These are phyloP conservation scores for Corticium candelabrum DNA, from an alignment of 37 sponge, comb jelly and placozoan species.

Conservation along the genomic window DNA sequence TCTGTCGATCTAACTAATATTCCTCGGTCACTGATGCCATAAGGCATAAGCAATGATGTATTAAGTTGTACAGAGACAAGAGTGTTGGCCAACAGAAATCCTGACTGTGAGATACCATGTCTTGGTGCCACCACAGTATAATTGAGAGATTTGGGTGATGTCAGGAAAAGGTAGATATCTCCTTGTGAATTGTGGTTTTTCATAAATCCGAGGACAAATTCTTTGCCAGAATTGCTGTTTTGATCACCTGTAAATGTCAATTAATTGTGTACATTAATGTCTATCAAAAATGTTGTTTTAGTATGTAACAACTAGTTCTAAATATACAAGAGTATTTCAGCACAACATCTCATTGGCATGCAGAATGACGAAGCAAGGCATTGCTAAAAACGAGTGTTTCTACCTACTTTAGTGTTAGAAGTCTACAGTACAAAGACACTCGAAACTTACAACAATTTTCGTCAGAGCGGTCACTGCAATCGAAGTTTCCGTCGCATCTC, in stretches of 20 bases:
- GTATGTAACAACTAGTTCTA: too few relatives aligned
- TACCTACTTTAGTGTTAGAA: too few relatives aligned
- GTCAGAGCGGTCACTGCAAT: too few relatives aligned
- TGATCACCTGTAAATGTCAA: not conserved
- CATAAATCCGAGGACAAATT: not conserved
- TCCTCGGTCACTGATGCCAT: not conserved
- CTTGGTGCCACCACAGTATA: not conserved
- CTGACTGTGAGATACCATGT: not conserved
- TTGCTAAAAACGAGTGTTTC: too few relatives aligned
- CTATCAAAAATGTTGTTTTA: too few relatives aligned
- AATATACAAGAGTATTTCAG: too few relatives aligned
- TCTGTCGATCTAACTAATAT: not conserved
- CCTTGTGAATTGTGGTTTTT: not conserved
- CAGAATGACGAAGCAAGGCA: too few relatives aligned
- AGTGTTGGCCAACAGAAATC: not conserved
- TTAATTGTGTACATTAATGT: too few relatives aligned
- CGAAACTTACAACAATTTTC: too few relatives aligned
- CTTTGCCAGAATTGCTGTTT: not conserved
- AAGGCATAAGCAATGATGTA: not conserved
- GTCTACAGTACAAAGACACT: too few relatives aligned
- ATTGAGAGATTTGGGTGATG: not conserved
- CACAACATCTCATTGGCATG: too few relatives aligned
- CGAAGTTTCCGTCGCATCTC: too few relatives aligned
- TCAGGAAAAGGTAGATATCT: not conserved
- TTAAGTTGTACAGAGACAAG: not conserved